phyloP scores from a whole-genome alignment of 2,888 invertebrate species.

The Cephus rjabovi region DNA sequence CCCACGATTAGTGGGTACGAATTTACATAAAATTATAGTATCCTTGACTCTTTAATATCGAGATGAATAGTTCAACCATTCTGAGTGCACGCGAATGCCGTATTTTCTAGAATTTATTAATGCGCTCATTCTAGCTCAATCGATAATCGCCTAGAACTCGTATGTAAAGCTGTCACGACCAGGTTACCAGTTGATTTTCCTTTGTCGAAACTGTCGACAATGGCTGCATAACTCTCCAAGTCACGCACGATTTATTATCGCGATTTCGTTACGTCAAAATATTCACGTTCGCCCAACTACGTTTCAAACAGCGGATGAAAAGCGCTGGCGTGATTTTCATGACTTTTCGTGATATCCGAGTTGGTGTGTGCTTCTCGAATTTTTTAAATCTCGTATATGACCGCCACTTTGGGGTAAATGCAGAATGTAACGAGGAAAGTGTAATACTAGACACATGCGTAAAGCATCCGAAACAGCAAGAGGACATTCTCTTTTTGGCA shows the following conservation, averaged over 20 bases:
- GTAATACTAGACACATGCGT: too few relatives aligned
- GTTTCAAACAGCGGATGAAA: background rate
- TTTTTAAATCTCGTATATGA: background rate
- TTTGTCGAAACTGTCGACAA: background rate
- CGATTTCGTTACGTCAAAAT: background rate
- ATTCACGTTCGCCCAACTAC: background rate
- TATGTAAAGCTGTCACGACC: background rate
- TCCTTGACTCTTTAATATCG: background rate
- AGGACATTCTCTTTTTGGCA: background rate
- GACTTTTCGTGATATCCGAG: background rate
- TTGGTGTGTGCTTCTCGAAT: background rate
- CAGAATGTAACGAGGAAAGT: background rate
- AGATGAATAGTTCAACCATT: background rate
- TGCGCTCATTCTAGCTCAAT: background rate
- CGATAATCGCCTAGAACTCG: background rate
- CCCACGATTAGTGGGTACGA: background rate
- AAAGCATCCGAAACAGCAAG: background rate
- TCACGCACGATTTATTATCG: background rate
- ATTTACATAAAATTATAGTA: background rate
- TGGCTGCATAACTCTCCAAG: background rate
- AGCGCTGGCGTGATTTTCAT: background rate
- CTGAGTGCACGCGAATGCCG: background rate
- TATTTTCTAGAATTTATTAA: background rate
- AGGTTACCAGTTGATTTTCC: background rate
- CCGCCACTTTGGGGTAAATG: background rate